Percentiles rank a stretch among this genome's conserved stretches.
These are phyloP conservation scores for Tholera decimalis DNA, from an alignment of 2,888 invertebrate genomes.

Conservation along the genomic window DNA sequence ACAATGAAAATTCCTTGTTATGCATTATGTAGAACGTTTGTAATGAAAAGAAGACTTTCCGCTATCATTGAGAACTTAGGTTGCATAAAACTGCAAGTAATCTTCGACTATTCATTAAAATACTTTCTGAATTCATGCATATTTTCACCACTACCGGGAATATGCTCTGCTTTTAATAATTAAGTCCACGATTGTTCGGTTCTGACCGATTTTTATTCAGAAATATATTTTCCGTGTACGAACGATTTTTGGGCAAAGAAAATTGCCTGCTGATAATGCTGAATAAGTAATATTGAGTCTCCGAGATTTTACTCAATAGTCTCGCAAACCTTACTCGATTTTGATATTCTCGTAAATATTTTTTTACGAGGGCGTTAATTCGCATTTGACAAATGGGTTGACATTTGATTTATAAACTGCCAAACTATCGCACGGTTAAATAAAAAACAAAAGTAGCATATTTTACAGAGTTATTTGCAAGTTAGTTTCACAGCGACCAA, in stretches of 20 bases:
- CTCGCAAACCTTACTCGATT: not conserved
- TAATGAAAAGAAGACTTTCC: slow-evolving; percentile 8
- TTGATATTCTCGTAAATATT: slow-evolving; percentile 16
- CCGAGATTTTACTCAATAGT: not conserved
- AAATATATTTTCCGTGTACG: not conserved
- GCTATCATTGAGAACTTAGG: slow-evolving; percentile 44
- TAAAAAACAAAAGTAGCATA: slow-evolving; percentile 35
- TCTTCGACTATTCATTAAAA: slow-evolving; percentile 71
- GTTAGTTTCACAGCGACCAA: slow-evolving; percentile 20
- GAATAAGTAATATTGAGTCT: not conserved
- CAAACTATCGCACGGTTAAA: slow-evolving; percentile 22
- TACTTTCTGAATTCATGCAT: slow-evolving; percentile 70
- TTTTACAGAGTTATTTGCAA: slow-evolving; percentile 32
- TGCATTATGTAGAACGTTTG: not conserved
- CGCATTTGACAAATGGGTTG: slow-evolving; percentile 44
- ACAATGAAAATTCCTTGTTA: not conserved
- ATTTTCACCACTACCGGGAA: slow-evolving; percentile 56
- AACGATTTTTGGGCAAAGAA: not conserved
- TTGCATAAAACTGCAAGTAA: slow-evolving; percentile 56
- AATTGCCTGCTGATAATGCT: not conserved
- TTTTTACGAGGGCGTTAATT: slow-evolving; percentile 11
- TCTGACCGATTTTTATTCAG: slow-evolving; percentile 10
- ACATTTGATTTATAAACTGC: slow-evolving; percentile 43
- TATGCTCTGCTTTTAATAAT: slow-evolving; percentile 51
- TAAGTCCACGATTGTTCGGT: slow-evolving; percentile 42